Percentiles rank a stretch among this genome's conserved stretches.
These are phyloP conservation scores for Manis javanica DNA, from an alignment of 2,797 vertebrate species.

Conservation along the genomic window DNA sequence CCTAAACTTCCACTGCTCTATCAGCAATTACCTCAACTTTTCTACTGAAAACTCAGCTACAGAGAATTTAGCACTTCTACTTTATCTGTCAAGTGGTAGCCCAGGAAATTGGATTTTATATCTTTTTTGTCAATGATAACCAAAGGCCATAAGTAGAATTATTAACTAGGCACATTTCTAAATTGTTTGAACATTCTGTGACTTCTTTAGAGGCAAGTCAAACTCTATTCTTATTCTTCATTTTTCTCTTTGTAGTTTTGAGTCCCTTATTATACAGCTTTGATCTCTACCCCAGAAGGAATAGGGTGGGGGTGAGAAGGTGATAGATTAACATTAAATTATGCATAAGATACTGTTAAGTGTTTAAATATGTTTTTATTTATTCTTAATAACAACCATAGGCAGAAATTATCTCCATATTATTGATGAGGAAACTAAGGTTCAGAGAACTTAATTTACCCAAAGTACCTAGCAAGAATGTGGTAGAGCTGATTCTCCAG, in stretches of 20 bases:
- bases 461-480: background rate
- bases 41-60: background rate
- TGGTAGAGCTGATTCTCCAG: background rate
- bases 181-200: background rate
- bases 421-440: background rate
- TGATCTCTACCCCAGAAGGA: background rate
- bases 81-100: background rate
- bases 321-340: background rate
- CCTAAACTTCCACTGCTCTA: background rate
- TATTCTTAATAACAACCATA: background rate
- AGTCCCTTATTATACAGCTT: slow-evolving; percentile 21
- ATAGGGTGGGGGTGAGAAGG: background rate
- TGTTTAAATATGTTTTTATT: background rate
- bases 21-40: background rate
- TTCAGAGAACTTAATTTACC: background rate
- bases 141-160: slow-evolving; percentile 45
- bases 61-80: background rate
- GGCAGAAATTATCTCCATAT: background rate
- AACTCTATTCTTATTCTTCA: background rate
- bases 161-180: slow-evolving; percentile 56
- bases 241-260: slow-evolving; percentile 38
- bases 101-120: slow-evolving; percentile 17
- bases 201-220: slow-evolving; percentile 31
- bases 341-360: background rate
- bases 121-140: background rate